Evolutionary conservation across 2,888 invertebrate species (phyloP), one percentile per base, ranked within the genome.

Genomic region (Hydriomena furcata): DNA sequence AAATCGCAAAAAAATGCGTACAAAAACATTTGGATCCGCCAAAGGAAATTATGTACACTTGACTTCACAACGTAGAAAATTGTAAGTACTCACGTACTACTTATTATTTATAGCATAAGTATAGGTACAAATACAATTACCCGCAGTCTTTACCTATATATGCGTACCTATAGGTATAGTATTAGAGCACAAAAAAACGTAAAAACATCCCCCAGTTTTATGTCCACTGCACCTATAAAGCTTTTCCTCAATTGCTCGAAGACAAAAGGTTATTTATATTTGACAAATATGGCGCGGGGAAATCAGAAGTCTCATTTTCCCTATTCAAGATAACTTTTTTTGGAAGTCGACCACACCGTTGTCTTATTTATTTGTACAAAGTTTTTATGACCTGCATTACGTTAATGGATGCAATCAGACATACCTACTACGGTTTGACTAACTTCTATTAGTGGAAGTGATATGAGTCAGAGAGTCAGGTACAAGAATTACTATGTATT

Each of bases 371-470:
- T 77, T 73, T 73, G 73, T 76, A 84, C 83, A 84, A 86, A 83
- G 83, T 82, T 84, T 86, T 86, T 85, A 86, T 82, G 76, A 73
- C 71, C 66, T 64, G 73, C 80, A 86, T 85, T 86, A 85, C 77
- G 66, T 76, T 82, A 84, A 87, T 84, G 80, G 79, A 79, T 71
- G 69, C 71, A 73, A 79, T 79, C 76, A 74, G 75, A 78, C 75
- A 71, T 76, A n/a, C n/a, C n/a, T n/a, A n/a, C n/a, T n/a, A 71
- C 71, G 66, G 63, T 72, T 79, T 76, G 72, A 74, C 75, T 77
- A 68, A 75, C 65, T 70, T 76, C 71, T 71, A 70, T 73, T 73
- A 68, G 61, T 28, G 38, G 12, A 25, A 32, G 61, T 36, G 30
- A 20, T 46, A 46, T 46, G 45, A 46, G 37, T 46, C 36, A 44